Evolutionary conservation across 2,797 vertebrate species (phyloP), one percentile per base, ranked within the genome.

Genomic region (Leptoclinus maculatus): DNA sequence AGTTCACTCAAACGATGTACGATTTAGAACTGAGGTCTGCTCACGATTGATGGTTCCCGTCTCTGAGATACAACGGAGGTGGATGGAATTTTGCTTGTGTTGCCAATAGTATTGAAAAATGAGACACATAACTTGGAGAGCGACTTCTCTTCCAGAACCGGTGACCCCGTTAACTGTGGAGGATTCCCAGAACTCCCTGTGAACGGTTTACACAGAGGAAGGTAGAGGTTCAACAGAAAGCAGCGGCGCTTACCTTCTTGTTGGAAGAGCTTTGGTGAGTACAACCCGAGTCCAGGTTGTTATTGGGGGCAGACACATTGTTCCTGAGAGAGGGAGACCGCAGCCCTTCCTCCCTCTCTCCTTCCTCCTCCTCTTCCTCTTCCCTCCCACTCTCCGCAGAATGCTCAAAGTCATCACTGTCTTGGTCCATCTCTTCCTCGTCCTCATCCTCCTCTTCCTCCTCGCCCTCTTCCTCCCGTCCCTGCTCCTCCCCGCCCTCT

Each of bases 351-450:
- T 93, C 94, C 47, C 85, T 92, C 73, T 91, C 94, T 8, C 80
- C 90, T 78, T 96, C 96, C 66, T 97, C 97, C 75, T 97, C 97
- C 79, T 99, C 98, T 75, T 96, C 96, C 83, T 98, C 97, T 87
- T 99, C 98, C 88, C 96, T 95, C 76, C 96, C 96, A 73, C 97
- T 98, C 91, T 98, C 98, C 11, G 94, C 97, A 17, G 98, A 99
- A 66, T 97, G 97, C 87, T 99, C 97, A 91, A 98, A 99, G 74
- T 99, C 98, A 91, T 99, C 98, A 66, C 98, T 99, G 92, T 99
- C 98, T 94, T 99, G 98, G 95, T 99, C 98, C 98, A 99, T 99
- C 88, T 99, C 98, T 83, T 97, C 97, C 88, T 99, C 98, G 0
- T 97, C 97, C 66, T 98, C 97, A 1, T 93, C 94, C 14, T 95